Evolutionary conservation across 2,888 invertebrate species (phyloP), one percentile per base, ranked within the genome.

Genomic region (Cryptocheilus praepositus): DNA sequence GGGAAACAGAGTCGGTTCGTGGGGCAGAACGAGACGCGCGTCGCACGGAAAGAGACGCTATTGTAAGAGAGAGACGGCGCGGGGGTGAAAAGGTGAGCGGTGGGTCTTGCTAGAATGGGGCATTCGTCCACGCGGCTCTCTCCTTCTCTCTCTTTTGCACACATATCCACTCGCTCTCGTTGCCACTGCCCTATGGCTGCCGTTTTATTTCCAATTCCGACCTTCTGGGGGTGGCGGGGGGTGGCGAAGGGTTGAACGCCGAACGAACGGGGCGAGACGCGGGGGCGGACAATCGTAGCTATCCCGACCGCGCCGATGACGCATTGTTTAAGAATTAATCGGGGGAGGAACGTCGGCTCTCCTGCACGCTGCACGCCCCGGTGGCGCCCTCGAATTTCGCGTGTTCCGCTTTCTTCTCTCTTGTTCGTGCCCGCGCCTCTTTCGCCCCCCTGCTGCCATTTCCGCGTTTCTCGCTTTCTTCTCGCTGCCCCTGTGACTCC

Each of bases 301-400:
- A 70, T 61, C 65, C 63, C 65, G 64, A 63, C 71, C 69, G 73
- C 74, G 71, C 67, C 75, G 82, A 83, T 83, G 80, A 79, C 73
- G 82, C 79, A 83, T 84, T 84, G 84, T 85, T 84, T 82, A 83
- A 82, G 80, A 83, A 83, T 85, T 83, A 83, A 84, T 83, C 81
- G 82, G 73, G 63, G 69, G 74, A 71, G 58, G 61, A 62, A 61
- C 62, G 68, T 72, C 64, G 70, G 67, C 64, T 11, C 36, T 36
- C 36, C 36, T 36, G 36, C 36, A 36, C 8, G 36, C 59, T 28
- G 22, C 22, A 45, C 45, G 16, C 15, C n/a, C 8, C 19, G 44
- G 18, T 19, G 44, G 51, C 55, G 46, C 19, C 52, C 45, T 28
- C 58, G 51, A 63, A 57, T 49, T 51, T 55, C 45, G 22, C 45